phyloP scores from a whole-genome alignment of 2,797 vertebrate genomes.

The Zenarchopterus dispar region DNA sequence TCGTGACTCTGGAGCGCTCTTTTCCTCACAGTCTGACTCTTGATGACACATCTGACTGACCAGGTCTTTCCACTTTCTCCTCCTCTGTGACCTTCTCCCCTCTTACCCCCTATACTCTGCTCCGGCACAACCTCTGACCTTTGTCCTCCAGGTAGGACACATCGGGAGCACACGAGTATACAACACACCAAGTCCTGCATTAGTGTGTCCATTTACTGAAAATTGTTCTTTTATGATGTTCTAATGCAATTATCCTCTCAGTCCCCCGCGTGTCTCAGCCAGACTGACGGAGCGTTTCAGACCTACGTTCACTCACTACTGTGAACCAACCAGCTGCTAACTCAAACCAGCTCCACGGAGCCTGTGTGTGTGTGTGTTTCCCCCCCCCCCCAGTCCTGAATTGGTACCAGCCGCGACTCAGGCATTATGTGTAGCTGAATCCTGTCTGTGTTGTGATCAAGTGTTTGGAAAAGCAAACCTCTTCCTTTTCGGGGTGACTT shows the following conservation, averaged over 20 bases:
- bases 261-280: conserved; percentile 6
- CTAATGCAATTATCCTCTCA: neutral
- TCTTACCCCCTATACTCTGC: conserved; percentile 48
- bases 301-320: conserved; percentile 23
- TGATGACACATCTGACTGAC: no score
- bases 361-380: conserved; percentile 4
- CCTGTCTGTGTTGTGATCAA: conserved; percentile 58
- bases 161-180: conserved; percentile 20
- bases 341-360: conserved; percentile 45
- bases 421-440: conserved; percentile 19
- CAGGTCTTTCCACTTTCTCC: conserved; percentile 1
- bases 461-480: conserved; percentile 44
- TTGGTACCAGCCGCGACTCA: conserved; percentile 30
- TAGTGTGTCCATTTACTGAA: conserved; percentile 1
- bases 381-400: conserved; percentile 1
- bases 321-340: conserved; percentile 43
- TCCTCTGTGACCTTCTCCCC: conserved; percentile 28
- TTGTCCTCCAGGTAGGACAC: conserved; percentile 40
- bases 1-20: no score
- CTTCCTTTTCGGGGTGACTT: conserved; percentile 56
- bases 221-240: neutral
- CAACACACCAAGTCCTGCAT: neutral
- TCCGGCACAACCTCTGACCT: conserved; percentile 54
- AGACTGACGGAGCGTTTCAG: conserved; percentile 15
- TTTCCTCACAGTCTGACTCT: no score